phyloP scores from a whole-genome alignment of 2,888 invertebrate genomes.

The Cheilosia vulpina region DNA sequence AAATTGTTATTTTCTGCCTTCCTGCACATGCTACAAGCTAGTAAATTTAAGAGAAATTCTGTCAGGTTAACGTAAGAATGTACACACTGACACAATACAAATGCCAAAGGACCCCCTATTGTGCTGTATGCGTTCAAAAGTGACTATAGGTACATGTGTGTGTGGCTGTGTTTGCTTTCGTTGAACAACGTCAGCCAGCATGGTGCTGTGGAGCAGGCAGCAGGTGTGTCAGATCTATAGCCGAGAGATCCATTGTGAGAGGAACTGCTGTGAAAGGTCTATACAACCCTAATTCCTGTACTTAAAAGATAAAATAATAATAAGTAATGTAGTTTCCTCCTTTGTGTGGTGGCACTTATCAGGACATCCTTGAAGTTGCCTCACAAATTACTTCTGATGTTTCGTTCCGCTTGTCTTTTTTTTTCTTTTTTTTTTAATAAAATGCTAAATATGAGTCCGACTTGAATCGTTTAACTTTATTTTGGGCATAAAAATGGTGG shows the following conservation, averaged over 20 bases:
- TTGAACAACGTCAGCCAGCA: conserved; percentile 11
- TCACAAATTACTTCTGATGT: conserved; percentile 20
- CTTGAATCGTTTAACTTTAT: conserved; percentile 42
- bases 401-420: not conserved
- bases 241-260: conserved; percentile 19
- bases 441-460: conserved; percentile 15
- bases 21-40: conserved; percentile 44
- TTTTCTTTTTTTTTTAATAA: not conserved
- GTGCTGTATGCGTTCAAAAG: not conserved
- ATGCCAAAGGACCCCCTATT: not conserved
- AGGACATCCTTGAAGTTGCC: conserved; percentile 4
- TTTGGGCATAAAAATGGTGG: conserved; percentile 13
- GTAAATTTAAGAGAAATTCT: conserved; percentile 40
- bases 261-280: conserved; percentile 28
- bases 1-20: conserved; percentile 56
- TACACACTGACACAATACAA: conserved; percentile 4
- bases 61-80: conserved; percentile 24
- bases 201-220: conserved; percentile 44
- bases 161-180: conserved; percentile 1
- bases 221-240: conserved; percentile 48
- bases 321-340: conserved; percentile 12
- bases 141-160: too few relatives aligned
- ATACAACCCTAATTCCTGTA: not conserved
- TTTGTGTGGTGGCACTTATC: conserved; percentile 11
- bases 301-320: conserved; percentile 25